These are phyloP conservation scores for Sebastes baramenuke DNA, from an alignment of 2,797 vertebrate genomes.

Conservation along the genomic window DNA sequence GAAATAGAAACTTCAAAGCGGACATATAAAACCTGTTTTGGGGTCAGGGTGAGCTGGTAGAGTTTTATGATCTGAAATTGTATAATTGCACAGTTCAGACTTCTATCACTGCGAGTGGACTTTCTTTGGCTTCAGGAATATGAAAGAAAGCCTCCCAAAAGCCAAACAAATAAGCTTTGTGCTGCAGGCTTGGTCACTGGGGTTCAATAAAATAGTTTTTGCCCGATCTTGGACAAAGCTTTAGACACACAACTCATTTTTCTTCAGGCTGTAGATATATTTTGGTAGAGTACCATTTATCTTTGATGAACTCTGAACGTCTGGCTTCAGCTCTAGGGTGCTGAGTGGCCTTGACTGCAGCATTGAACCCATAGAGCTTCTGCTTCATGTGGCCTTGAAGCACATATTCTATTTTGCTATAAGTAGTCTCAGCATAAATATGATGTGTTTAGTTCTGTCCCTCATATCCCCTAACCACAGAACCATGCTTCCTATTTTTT, in stretches of 20 bases:
- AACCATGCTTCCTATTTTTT: constrained; percentile 60
- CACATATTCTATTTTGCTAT: constrained; percentile 29
- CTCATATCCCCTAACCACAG: constrained; percentile 52
- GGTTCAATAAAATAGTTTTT: constrained; percentile 41
- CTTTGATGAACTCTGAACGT: constrained; percentile 47
- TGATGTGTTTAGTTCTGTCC: constrained; percentile 45
- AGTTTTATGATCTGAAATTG: constrained; percentile 34
- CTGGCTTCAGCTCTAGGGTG: constrained; percentile 7
- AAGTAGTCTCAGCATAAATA: constrained; percentile 34
- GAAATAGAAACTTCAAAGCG: constrained; percentile 57
- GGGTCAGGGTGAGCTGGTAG: constrained; percentile 5
- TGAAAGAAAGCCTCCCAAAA: constrained; percentile 14
- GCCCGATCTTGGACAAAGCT: constrained; percentile 8
- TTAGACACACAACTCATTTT: constrained; percentile 6
- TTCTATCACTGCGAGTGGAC: constrained; percentile 10
- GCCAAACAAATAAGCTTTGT: constrained; percentile 29
- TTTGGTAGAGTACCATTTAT: constrained; percentile 41
- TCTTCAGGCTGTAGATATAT: constrained; percentile 33
- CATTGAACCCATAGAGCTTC: background rate
- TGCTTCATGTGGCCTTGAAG: constrained; percentile 37
- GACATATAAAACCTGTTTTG: constrained; percentile 5
- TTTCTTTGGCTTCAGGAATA: constrained; percentile 45
- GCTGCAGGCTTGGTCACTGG: constrained; percentile 8
- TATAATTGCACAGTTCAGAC: constrained; percentile 44
- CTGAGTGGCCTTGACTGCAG: background rate